Evolutionary conservation across 1,140 invertebrate genomes (phyloP).

Genomic region (Papilio glaucus): DNA sequence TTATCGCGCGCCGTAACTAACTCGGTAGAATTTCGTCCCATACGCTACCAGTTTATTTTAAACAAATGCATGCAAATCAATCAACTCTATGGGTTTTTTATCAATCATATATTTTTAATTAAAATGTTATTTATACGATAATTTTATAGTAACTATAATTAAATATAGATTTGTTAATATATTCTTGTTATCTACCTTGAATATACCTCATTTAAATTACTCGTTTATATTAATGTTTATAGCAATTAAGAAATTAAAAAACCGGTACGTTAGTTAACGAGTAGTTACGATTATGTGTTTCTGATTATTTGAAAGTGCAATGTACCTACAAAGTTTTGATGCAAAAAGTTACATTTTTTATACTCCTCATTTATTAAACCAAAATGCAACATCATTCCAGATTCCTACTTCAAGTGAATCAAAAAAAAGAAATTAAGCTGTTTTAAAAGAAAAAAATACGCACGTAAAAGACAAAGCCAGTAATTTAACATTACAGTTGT

Average conservation of each 20-base stretch:
- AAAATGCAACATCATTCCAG: too few relatives aligned
- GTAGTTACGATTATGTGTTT: too few relatives aligned
- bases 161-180: conserved; percentile 10
- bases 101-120: conserved; percentile 14
- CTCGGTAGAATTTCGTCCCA: conserved; percentile 46
- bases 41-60: conserved; percentile 17
- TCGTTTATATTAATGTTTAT: background rate
- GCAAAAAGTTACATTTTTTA: too few relatives aligned
- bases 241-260: conserved; percentile 14
- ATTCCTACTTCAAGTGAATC: too few relatives aligned
- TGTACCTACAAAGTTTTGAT: too few relatives aligned
- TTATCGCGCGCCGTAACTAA: conserved; percentile 54
- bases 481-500: too few relatives aligned
- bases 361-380: too few relatives aligned
- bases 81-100: background rate
- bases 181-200: background rate
- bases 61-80: conserved; percentile 17
- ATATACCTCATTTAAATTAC: background rate
- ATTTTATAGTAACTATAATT: conserved; percentile 7
- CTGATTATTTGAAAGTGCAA: too few relatives aligned
- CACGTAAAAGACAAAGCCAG: too few relatives aligned
- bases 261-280: background rate
- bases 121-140: conserved; percentile 12
- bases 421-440: too few relatives aligned
- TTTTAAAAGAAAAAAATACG: too few relatives aligned